Evolutionary conservation across 2,113 vertebrate genomes (phyloP), one percentile per base, ranked within the genome.

Genomic region (Lethenteron reissneri): DNA sequence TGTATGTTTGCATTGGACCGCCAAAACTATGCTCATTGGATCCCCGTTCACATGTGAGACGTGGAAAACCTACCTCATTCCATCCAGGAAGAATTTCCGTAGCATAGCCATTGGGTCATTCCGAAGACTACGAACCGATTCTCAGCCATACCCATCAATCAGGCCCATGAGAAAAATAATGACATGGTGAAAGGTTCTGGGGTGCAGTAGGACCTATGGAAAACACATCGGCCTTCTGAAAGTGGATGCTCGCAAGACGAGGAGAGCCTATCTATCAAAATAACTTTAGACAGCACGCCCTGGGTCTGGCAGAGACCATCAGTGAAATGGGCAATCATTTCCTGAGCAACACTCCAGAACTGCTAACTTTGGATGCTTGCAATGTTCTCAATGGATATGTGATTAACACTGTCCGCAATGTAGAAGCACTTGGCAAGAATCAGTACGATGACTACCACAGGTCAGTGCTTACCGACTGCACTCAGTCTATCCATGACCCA

Each of bases 131-230:
- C 17, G 14, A 64, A 15, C 17, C 14, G 60, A 64, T 64, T 64
- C 17, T 64, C 60, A 64, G 60, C 60, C 60, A 64, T 15, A 64
- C 60, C 60, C 14, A 64, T 64, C 60, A 64, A 64, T 19, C 60
- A 64, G 60, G 60, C 60, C 14, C 60, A 64, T 19, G 60, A 64
- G 60, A 14, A 64, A 64, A 64, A 64, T 64, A 64, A 64, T 64
- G 5, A 64, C 60, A 64, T 64, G n/a, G n/a, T 64, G 60, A 64
- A 64, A 19, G 60, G 60, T 19, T 64, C 60, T 64, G 60, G 60
- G 60, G 60, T 64, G 60, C 60, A 64, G 60, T 64, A 64, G 60
- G 60, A 64, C 60, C 17, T 64, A 8, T 19, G 17, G 60, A 64
- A 64, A 64, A 64, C 17, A 14, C 60, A 64, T 64, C 60, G 17